Evolutionary conservation across 2,797 vertebrate species (phyloP), one percentile per base, ranked within the genome.

Genomic region (Pachyuromys duprasi): DNA sequence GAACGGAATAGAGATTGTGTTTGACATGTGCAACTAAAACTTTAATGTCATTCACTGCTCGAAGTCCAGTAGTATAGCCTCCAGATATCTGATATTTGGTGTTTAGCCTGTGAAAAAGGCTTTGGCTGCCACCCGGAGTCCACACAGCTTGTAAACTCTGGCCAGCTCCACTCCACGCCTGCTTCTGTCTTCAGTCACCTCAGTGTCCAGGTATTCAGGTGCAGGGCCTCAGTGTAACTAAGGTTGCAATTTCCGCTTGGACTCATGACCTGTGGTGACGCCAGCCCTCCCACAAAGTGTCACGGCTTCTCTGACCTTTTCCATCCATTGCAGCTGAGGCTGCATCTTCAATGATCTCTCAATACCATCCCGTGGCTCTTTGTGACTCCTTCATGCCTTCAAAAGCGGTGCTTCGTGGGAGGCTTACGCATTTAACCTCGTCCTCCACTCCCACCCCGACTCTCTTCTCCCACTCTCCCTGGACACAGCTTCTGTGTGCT

Each of bases 381-480:
- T 39, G 69, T 36, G 69, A 70, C n/a, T 31, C 26, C 45, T 70
- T 70, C 18, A 9, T 70, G 18, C 69, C 69, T 70, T 70, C n/a
- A 36, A 70, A 70, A 11, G 18, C 18, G 20, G n/a, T 18, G 17
- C n/a, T 31, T 5, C 65, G 31, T 33, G 65, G 65, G 65, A 57
- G 31, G 33, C n/a, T 39, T 69, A n/a, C 14, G n/a, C 33, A n/a
- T n/a, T 69, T 18, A 57, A 18, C 55, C 55, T 15, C 55, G 55
- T 18, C 55, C 55, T 57, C 55, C 55, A 57, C 55, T 57, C 55
- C 55, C 55, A 15, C 14, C 17, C 12, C 5, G 5, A 67, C 12
- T 3, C 3, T 3, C 15, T 57, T 55, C 8, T 57, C 12, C 5
- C 14, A 67, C 12, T 3, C 3, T 3, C 17, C 20, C 33, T 20